Evolutionary conservation across 2,797 vertebrate genomes (phyloP), one percentile per base, ranked within the genome.

Genomic region (Echiichthys vipera): DNA sequence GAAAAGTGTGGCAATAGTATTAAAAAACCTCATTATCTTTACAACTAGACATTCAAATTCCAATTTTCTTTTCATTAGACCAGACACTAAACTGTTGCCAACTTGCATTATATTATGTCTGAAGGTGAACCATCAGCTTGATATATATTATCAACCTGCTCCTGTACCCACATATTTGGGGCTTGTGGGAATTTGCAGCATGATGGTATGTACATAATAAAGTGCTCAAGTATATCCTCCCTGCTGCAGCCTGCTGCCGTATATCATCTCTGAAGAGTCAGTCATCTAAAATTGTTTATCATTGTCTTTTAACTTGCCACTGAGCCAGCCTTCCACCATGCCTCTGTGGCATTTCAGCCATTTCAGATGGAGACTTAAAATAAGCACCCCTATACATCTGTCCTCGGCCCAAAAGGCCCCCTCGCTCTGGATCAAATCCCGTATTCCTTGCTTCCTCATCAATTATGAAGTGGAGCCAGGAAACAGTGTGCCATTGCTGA

Each of bases 401-500:
- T 84, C 50, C 67, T 14, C 1, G 32, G 65, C 75, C 55, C 73
- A 70, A 80, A 84, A 87, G 55, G 71, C 63, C 25, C 54, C 57
- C 32, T 78, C 69, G 53, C 47, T 79, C 75, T 84, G 66, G 86
- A 88, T 91, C 88, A 87, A 81, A 88, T 86, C 89, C 89, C 84
- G 73, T 74, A 80, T 87, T 88, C 68, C 74, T 77, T 25, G 37
- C 65, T 65, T 83, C 74, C 66, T 88, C 89, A 92, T 93, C 80
- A 92, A 90, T 92, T 89, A 92, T 93, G 79, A 81, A 92, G 92
- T 11, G 57, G 49, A 75, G 87, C 78, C 86, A 84, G 88, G 87
- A 88, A 91, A 85, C 80, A 66, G 58, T 46, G 81, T 65, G 69
- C 78, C 69, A 45, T 69, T 59, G 67, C 81, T 77, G 79, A 79